Evolutionary conservation across 2,797 vertebrate species (phyloP), one percentile per base, ranked within the genome.

Genomic region (Peromyscus aztecus): DNA sequence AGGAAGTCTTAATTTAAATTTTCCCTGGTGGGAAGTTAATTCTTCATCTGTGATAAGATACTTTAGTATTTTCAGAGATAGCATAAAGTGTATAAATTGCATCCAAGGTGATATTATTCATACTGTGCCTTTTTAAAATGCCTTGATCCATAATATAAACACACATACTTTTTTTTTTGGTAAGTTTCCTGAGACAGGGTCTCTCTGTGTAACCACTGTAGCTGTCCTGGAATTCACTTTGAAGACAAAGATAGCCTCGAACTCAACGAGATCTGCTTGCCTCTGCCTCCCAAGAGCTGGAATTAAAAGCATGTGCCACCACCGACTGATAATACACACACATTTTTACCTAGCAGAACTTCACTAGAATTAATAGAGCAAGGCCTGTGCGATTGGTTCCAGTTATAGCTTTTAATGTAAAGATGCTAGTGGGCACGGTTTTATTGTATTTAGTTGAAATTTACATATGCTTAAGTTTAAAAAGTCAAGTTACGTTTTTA

Each of bases 11-110:
- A 0, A 59, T 95, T 97, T 94, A 10, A 94, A 94, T 85, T 61
- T 49, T 46, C 91, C 94, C 96, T 91, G 89, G 96, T 92, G 97
- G 97, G 96, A 98, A 97, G 17, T 75, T 98, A 96, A 97, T 95
- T 97, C 76, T 96, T 97, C 84, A 61, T 93, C 77, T 97, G 97
- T 98, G 97, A 98, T 94, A 90, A 97, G 98, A 67, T 94, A 96
- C 89, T 94, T 97, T 94, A 67, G 83, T 73, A 87, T 98, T 98
- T 98, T 97, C 97, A 98, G 71, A 81, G 31, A 75, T 31, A 91
- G 16, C 97, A 9, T 81, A 63, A 29, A 11, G 31, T 88, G 76
- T 97, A 78, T 82, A 95, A 96, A 96, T 94, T 93, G 65, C 69
- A 89, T 93, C 90, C 46, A 97, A 85, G 61, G 0, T 81, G 31